Evolutionary conservation across 2,113 vertebrate species (phyloP), one percentile per base, ranked within the genome.

Genomic region (Phyllostomus hastatus): DNA sequence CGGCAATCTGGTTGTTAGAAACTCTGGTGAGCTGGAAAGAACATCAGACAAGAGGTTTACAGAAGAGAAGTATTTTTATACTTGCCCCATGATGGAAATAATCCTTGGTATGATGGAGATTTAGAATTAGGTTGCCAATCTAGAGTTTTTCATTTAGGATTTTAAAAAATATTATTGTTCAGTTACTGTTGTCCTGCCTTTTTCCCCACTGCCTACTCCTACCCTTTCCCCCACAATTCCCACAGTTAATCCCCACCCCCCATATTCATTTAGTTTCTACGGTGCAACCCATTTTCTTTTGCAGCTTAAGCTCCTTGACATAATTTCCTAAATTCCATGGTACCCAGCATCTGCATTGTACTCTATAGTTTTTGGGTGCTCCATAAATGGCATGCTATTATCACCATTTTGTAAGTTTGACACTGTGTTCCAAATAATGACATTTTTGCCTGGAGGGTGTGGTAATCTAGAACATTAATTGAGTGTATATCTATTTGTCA

Each of bases 381-480:
- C 43, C 82, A 59, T 61, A 79, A 81, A 81, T 26, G 31, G 67
- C 38, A 4, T 72, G 33, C 48, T 66, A 35, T n/a, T 78, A n/a
- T 64, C 35, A 78, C 78, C 4, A 88, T 91, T 69, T 35, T 75
- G n/a, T 33, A 95, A 50, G 31, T 79, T 78, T 85, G 72, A 81
- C 35, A 95, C 48, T 50, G 50, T 87, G n/a, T 66, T 90, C 26
- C 7, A 5, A 75, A 76, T 69, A 50, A n/a, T 80, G 59, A 43
- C 50, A 12, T 31, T 46, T 80, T 67, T 84, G 78, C 38, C 52
- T 31, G 19, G 54, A 16, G 16, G 57, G 16, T 17, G 64, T 35
- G 28, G 57, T 24, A 79, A 95, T 78, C 22, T 69, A 54, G 48
- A 96, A 59, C 48, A 92, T 19, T 97, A 43, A 90, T 69, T 91